Evolutionary conservation across 2,888 invertebrate genomes (phyloP).

Genomic region (Meteorus cinctellus): DNA sequence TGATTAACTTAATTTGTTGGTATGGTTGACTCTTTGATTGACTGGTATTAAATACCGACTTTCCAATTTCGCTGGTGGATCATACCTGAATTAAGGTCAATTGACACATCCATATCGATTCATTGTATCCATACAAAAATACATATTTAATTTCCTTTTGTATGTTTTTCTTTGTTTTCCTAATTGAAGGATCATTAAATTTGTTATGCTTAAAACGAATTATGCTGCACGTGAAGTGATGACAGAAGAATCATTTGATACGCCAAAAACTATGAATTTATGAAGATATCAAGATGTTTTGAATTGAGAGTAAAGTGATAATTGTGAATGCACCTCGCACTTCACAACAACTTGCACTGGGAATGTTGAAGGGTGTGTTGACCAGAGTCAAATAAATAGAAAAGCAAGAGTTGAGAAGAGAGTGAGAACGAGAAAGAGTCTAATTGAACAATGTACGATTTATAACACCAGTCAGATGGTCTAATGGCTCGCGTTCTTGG

Average conservation of each 20-base stretch:
- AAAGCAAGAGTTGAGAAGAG: conserved; percentile 47
- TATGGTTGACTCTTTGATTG: background rate
- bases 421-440: conserved; percentile 59
- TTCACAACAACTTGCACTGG: no score
- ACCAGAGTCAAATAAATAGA: no score
- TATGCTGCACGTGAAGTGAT: no score
- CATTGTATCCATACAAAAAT: background rate
- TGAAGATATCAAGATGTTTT: no score
- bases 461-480: conserved; percentile 72
- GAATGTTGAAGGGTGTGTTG: no score
- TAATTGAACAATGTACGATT: conserved; percentile 74
- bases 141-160: conserved; percentile 15
- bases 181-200: no score
- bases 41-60: conserved; percentile 1
- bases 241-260: no score
- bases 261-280: no score
- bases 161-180: no score
- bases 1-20: background rate
- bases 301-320: no score
- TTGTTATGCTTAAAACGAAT: no score
- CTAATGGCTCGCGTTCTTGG: conserved; percentile 73
- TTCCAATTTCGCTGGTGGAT: background rate
- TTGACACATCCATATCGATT: conserved; percentile 10
- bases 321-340: no score
- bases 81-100: conserved; percentile 2